These are phyloP conservation scores for Platalea minor DNA, from an alignment of 2,797 vertebrate genomes.

Conservation along the genomic window DNA sequence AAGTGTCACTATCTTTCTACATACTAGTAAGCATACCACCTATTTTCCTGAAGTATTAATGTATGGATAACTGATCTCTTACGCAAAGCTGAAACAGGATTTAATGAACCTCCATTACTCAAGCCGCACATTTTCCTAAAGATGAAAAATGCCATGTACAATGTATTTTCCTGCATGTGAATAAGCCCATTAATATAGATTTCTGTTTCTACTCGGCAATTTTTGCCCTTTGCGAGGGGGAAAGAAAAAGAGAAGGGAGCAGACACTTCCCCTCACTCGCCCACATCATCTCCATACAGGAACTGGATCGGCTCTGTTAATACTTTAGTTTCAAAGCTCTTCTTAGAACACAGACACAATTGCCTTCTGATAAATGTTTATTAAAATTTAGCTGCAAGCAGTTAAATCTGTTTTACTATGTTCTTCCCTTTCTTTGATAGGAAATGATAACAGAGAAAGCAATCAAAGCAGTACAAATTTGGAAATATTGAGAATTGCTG, in stretches of 20 bases:
- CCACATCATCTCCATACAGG: not conserved
- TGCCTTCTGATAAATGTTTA: not conserved
- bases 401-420: not conserved
- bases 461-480: not conserved
- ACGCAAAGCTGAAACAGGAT: conserved; percentile 13
- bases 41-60: not conserved
- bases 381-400: not conserved
- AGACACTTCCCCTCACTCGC: conserved; percentile 21
- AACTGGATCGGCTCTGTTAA: not conserved
- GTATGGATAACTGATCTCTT: conserved; percentile 2
- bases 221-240: conserved; percentile 22
- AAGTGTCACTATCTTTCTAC: not conserved
- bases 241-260: not conserved
- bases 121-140: conserved; percentile 32
- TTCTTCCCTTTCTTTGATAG: not conserved
- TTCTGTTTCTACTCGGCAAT: conserved; percentile 43
- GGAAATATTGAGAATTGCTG: not conserved
- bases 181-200: conserved; percentile 43
- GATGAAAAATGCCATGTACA: conserved; percentile 36
- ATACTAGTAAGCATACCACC: not conserved
- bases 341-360: not conserved
- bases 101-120: conserved; percentile 53
- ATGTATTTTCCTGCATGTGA: conserved; percentile 31
- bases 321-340: not conserved
- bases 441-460: not conserved